These are phyloP conservation scores for Nansenia antarctica DNA, from an alignment of 2,113 vertebrate species.

Conservation along the genomic window DNA sequence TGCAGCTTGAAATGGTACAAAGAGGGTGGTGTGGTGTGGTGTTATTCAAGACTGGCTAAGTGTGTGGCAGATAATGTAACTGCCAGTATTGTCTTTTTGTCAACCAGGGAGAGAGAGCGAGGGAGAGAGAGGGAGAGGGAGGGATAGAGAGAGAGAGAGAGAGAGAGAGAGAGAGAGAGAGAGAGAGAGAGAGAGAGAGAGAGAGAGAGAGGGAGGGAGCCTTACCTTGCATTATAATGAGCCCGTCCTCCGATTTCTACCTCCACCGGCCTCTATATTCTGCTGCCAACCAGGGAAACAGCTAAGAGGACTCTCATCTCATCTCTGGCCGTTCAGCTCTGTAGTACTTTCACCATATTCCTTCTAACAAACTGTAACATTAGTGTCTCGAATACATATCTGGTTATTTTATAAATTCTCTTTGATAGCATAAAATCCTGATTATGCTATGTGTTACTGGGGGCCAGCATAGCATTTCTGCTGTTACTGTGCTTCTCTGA, in stretches of 20 bases:
- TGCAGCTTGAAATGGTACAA: background rate
- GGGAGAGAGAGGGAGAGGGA: too few species aligned
- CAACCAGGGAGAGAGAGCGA: too few species aligned
- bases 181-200: too few species aligned
- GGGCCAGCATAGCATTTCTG: background rate
- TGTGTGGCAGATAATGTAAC: background rate
- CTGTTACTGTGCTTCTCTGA: background rate
- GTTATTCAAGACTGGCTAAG: background rate
- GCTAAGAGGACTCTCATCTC: background rate
- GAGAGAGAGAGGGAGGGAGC: too few species aligned
- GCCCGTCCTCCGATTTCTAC: too few species aligned
- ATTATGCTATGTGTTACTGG: too few species aligned
- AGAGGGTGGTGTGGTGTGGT: background rate
- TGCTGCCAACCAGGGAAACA: background rate
- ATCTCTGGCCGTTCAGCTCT: background rate
- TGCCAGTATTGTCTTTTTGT: background rate
- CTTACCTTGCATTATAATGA: too few species aligned
- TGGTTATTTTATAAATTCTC: background rate
- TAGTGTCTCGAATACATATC: too few species aligned
- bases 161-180: too few species aligned
- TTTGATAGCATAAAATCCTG: background rate
- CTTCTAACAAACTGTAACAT: too few species aligned
- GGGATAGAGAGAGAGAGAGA: too few species aligned
- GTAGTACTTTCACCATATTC: background rate
- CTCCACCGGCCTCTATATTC: too few species aligned